Evolutionary conservation across 2,888 invertebrate species (phyloP).

Genomic region (Palloptera scutellata): DNA sequence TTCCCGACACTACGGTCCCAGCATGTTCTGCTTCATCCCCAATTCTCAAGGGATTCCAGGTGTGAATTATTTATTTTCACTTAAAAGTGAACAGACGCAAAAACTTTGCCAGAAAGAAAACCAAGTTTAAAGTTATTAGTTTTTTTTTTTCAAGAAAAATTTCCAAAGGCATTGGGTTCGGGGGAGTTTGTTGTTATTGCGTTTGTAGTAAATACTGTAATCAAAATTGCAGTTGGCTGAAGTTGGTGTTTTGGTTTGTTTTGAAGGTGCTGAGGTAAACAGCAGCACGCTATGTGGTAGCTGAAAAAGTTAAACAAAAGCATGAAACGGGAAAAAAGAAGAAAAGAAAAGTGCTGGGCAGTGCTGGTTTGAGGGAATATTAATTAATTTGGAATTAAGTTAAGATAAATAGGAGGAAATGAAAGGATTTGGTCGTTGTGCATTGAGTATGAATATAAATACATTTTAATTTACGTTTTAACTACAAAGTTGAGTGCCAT

Average conservation of each 20-base stretch:
- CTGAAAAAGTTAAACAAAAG: too few species aligned
- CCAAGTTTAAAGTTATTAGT: constrained; percentile 1
- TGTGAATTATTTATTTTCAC: constrained; percentile 62
- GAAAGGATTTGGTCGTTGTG: too few species aligned
- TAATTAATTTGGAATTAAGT: too few species aligned
- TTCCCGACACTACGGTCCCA: too few species aligned
- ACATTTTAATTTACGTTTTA: too few species aligned
- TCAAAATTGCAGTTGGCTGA: not conserved
- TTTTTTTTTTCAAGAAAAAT: not conserved
- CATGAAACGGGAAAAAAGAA: too few species aligned
- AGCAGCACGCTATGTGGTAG: too few species aligned
- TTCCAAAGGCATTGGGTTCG: not conserved
- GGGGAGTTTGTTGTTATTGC: not conserved
- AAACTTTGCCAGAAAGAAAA: constrained; percentile 19
- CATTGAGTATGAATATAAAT: too few species aligned
- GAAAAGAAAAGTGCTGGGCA: too few species aligned
- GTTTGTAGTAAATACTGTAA: not conserved
- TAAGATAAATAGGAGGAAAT: too few species aligned
- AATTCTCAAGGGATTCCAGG: constrained; percentile 50
- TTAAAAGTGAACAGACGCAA: constrained; percentile 31
- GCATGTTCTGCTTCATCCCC: not conserved
- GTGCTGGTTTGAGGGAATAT: too few species aligned
- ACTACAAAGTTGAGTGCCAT: too few species aligned
- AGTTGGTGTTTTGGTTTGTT: not conserved
- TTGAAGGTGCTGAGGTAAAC: not conserved